Percentiles rank a stretch among this genome's conserved stretches.
phyloP scores from a whole-genome alignment of 2,797 vertebrate genomes.

The Lacerta bilineata region DNA sequence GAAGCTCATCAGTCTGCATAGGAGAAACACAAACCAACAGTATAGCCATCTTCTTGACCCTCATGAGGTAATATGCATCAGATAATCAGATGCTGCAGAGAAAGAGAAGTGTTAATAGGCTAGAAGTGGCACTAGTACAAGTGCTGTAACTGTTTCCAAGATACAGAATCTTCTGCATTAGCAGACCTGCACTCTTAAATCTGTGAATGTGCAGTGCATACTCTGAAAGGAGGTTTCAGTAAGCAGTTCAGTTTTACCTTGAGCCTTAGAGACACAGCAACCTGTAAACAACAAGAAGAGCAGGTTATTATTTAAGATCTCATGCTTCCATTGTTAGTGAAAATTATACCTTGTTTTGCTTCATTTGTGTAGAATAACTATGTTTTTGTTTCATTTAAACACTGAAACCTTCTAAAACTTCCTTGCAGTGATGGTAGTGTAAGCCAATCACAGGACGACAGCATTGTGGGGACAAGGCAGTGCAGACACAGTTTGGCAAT shows the following conservation, averaged over 20 bases:
- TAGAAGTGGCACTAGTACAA: neutral
- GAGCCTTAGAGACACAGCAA: neutral
- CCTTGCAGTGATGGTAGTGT: conserved; percentile 89
- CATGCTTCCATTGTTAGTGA: neutral
- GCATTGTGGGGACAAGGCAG: conserved; percentile 95
- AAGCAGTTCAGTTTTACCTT: neutral
- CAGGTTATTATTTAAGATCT: neutral
- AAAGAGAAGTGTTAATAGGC: neutral
- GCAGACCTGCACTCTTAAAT: neutral
- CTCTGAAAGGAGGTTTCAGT: neutral
- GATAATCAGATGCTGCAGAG: neutral
- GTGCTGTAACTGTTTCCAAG: neutral
- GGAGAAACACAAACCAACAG: neutral
- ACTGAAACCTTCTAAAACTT: conserved; percentile 40
- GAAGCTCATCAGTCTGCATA: neutral
- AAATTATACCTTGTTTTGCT: conserved; percentile 13
- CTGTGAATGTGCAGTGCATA: neutral
- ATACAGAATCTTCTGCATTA: neutral
- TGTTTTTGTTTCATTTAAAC: conserved; percentile 44
- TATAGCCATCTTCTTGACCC: neutral
- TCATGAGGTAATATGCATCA: neutral
- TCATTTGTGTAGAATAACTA: conserved; percentile 23
- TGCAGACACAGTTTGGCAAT: conserved; percentile 95
- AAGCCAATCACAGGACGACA: conserved; percentile 98
- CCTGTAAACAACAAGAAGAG: neutral